Base-by-base conservation (phyloP, 2,888 invertebrate species). In the Philereme transversata region DNA sequence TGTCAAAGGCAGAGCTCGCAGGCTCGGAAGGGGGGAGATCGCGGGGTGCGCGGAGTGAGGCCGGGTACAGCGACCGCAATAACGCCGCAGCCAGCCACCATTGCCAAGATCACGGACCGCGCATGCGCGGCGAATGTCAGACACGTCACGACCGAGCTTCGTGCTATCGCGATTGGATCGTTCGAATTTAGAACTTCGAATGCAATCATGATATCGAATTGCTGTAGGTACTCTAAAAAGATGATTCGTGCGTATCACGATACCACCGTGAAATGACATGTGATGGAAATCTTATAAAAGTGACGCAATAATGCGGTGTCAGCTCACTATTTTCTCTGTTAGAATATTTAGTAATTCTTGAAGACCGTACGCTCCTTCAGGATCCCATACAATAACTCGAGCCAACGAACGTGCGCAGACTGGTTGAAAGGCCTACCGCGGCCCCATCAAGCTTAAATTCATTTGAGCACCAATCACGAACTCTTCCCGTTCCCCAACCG, bases 41-140 rank as follows among this genome's bases (percentile, higher is more conserved):
- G 60, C 48, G 62, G 68, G 60, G 66, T 57, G 71, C 51, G 75
- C 70, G 68, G 64, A 59, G 62, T 62, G 70, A 70, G 67, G 71
- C 71, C 75, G 90, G 83, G 91, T 92, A 90, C 90, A 90, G 85
- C 90, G 90, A 90, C 90, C 90, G 90, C 90, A 87, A 90, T 88
- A 87, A 79, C 81, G 78, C 82, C 80, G 77, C 79, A 79, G 73
- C 59, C 86, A 83, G 83, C 87, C 83, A 86, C 85, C 93, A 93
- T 90, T 93, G 93, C 93, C 93, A 93, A 93, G 93, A 93, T 93
- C 93, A 93, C 90, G 93, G 93, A 84, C 90, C 82, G 88, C 84
- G 87, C 85, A 83, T 84, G 86, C 86, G 86, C 84, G 77, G 88
- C 90, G 90, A 91, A 91, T 91, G 91, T 90, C 91, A 90, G 90